These are phyloP conservation scores for Tenthredo notha DNA, from an alignment of 2,888 invertebrate species.

Conservation along the genomic window DNA sequence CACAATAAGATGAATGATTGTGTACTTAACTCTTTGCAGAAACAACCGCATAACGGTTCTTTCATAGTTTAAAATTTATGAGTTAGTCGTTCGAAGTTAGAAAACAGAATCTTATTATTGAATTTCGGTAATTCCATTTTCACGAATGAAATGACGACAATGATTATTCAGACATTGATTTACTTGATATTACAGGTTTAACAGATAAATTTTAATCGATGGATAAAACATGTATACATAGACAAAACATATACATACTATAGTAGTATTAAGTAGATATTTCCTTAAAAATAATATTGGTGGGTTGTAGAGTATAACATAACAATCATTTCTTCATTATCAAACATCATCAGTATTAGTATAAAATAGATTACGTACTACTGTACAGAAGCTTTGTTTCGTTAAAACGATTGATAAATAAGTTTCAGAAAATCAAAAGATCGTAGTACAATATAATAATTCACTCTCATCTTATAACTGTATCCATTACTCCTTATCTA, in stretches of 20 bases:
- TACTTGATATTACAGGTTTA: neutral
- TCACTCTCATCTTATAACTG: neutral
- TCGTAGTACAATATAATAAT: neutral
- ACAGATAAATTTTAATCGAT: neutral
- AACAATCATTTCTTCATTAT: neutral
- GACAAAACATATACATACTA: too few relatives aligned
- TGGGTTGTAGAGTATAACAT: neutral
- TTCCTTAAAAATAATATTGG: neutral
- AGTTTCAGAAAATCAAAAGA: neutral
- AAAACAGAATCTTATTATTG: neutral
- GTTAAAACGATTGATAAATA: neutral
- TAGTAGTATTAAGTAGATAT: neutral
- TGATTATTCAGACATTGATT: neutral
- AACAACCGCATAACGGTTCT: neutral
- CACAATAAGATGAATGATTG: neutral
- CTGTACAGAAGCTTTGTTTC: conserved; percentile 15
- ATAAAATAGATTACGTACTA: neutral
- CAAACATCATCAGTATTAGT: neutral
- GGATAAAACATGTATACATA: conserved; percentile 4
- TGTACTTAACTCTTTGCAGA: neutral
- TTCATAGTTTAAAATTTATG: neutral
- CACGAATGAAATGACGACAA: neutral
- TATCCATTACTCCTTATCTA: neutral
- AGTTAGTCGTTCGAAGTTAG: neutral
- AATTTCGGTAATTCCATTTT: neutral